A percentile compares a stretch with the other conserved stretches of the same genome.
Evolutionary conservation across 2,797 vertebrate genomes (phyloP).

Genomic region (Phoebastria nigripes): DNA sequence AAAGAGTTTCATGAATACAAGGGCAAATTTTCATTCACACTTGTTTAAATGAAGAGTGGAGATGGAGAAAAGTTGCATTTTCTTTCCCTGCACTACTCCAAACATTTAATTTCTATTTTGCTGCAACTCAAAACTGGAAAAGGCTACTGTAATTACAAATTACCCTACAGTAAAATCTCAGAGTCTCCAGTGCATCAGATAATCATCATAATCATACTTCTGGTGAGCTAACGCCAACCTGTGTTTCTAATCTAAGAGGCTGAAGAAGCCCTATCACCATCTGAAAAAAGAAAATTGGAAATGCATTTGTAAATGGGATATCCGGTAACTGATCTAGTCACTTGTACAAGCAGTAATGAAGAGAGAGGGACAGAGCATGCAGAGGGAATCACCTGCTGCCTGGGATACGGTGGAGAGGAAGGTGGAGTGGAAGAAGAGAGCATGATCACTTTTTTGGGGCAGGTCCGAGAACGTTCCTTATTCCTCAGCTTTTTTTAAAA

Average conservation of each 20-base stretch:
- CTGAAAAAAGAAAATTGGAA: not conserved
- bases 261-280: not conserved
- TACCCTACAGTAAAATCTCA: not conserved
- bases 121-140: not conserved
- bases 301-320: not conserved
- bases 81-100: not conserved
- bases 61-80: not conserved
- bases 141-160: not conserved
- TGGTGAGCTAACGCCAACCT: not conserved
- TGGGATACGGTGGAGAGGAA: conserved; percentile 57
- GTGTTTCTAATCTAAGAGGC: not conserved
- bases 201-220: not conserved
- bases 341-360: conserved; percentile 41
- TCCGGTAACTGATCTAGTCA: not conserved
- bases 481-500: conserved; percentile 73
- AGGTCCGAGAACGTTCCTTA: conserved; percentile 85
- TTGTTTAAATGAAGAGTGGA: not conserved
- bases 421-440: conserved; percentile 78
- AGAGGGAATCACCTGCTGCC: conserved; percentile 78
- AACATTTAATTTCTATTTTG: not conserved
- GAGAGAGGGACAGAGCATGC: conserved; percentile 69
- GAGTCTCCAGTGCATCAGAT: not conserved
- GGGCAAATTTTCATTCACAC: not conserved
- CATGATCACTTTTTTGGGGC: conserved; percentile 98
- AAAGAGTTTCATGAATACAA: not conserved